Evolutionary conservation across 2,797 vertebrate species (phyloP).

Genomic region (Betta splendens): DNA sequence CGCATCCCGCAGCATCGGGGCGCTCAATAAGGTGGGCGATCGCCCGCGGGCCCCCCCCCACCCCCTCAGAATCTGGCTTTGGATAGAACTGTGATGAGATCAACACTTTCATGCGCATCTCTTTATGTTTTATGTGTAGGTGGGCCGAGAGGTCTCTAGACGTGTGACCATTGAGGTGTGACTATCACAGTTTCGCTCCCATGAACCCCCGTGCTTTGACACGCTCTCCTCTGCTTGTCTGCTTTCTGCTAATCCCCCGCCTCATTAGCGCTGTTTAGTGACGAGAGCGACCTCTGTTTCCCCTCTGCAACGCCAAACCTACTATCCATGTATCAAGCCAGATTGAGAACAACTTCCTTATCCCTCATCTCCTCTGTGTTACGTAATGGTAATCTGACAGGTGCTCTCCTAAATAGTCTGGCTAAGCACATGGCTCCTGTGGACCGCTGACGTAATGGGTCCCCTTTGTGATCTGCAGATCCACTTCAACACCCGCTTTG

Average conservation of each 20-base stretch:
- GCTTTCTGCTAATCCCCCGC: constrained; percentile 65
- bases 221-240: constrained; percentile 52
- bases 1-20: constrained; percentile 95
- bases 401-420: constrained; percentile 57
- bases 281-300: constrained; percentile 64
- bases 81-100: constrained; percentile 21
- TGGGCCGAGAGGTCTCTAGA: constrained; percentile 67
- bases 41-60: background rate
- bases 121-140: constrained; percentile 68
- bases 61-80: constrained; percentile 24
- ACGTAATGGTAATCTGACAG: constrained; percentile 63
- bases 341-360: constrained; percentile 68
- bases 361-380: constrained; percentile 66
- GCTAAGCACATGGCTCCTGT: constrained; percentile 21
- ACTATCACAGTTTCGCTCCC: constrained; percentile 51
- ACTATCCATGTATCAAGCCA: constrained; percentile 59
- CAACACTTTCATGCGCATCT: constrained; percentile 43
- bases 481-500: constrained; percentile 92
- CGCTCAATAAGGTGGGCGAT: constrained; percentile 90
- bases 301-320: constrained; percentile 59
- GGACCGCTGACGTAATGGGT: constrained; percentile 36
- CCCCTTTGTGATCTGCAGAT: constrained; percentile 63
- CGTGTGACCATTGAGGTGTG: constrained; percentile 67
- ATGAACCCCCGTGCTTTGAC: constrained; percentile 46
- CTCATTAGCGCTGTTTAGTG: constrained; percentile 60